Evolutionary conservation across 2,888 invertebrate species (phyloP).

Genomic region (Plemyria rubiginata): DNA sequence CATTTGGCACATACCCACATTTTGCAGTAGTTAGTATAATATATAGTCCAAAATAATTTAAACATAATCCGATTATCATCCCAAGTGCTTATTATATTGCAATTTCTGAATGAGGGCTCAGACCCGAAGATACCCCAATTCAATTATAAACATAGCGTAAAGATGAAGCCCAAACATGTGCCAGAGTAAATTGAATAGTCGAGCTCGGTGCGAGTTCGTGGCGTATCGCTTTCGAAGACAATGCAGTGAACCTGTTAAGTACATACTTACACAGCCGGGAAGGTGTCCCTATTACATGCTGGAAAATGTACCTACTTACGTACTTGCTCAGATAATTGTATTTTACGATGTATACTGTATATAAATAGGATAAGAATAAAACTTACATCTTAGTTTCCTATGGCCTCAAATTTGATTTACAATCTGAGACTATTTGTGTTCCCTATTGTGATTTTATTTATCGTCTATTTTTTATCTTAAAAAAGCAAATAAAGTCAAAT

Average conservation of each 20-base stretch:
- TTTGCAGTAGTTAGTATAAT: no score
- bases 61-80: conserved; percentile 22
- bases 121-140: conserved; percentile 25
- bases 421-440: no score
- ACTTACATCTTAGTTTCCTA: no score
- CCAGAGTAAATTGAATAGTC: conserved; percentile 44
- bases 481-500: no score
- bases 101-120: conserved; percentile 20
- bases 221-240: conserved; percentile 46
- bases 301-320: not conserved
- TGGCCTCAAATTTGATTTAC: no score
- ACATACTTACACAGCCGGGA: conserved; percentile 13
- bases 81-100: conserved; percentile 21
- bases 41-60: not conserved
- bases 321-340: conserved; percentile 1
- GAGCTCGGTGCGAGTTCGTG: conserved; percentile 38
- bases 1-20: no score
- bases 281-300: conserved; percentile 20
- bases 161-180: conserved; percentile 42
- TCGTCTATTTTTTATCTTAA: no score
- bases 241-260: conserved; percentile 32
- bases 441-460: no score
- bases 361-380: no score
- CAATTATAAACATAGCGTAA: conserved; percentile 38
- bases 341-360: not conserved